phyloP scores from a whole-genome alignment of 2,888 invertebrate species.

The Poecilobothrus nobilitatus region DNA sequence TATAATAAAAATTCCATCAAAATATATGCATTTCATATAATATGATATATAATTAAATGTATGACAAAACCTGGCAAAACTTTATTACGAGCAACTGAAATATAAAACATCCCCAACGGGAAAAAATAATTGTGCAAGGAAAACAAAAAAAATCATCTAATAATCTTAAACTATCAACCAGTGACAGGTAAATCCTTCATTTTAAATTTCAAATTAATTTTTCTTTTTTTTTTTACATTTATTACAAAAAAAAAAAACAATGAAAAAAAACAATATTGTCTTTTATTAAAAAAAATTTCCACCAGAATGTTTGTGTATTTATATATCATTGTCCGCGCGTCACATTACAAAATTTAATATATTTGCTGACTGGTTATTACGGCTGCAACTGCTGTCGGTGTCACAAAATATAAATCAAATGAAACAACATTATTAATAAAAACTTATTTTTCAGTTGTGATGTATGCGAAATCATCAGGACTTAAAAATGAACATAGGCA shows the following conservation, averaged over 20 bases:
- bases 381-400: slow-evolving; percentile 1
- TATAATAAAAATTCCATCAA: too few relatives aligned
- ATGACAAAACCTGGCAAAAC: too few relatives aligned
- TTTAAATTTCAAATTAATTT: neutral
- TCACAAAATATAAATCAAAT: slow-evolving; percentile 6
- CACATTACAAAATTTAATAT: neutral
- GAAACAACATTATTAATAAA: neutral
- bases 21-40: too few relatives aligned
- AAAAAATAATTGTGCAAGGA: neutral
- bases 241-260: neutral
- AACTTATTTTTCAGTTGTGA: neutral
- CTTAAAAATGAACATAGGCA: slow-evolving; percentile 3
- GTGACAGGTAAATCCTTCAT: slow-evolving; percentile 6
- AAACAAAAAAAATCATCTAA: neutral
- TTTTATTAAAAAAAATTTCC: neutral
- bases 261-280: neutral
- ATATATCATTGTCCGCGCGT: slow-evolving; percentile 1
- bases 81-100: neutral
- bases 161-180: slow-evolving; percentile 1
- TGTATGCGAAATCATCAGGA: slow-evolving; percentile 6
- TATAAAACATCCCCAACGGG: neutral
- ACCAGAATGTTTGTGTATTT: neutral
- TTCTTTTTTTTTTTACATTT: neutral
- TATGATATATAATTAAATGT: too few relatives aligned
- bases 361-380: neutral